Evolutionary conservation across 2,888 invertebrate species (phyloP).

Genomic region (Pheosia gnoma): DNA sequence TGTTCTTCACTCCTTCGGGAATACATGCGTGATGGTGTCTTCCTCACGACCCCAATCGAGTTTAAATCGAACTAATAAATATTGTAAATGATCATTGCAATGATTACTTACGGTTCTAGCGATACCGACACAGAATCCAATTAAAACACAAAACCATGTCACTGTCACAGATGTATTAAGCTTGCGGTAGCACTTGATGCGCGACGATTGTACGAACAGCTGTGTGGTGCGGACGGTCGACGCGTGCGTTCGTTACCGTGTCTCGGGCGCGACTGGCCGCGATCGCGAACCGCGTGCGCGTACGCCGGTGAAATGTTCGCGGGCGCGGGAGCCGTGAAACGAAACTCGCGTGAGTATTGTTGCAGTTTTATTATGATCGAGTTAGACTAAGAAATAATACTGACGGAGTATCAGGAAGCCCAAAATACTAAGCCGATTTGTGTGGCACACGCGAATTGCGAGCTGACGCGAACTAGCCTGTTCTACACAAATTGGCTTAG

Average conservation of each 20-base stretch:
- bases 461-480: too few relatives aligned
- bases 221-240: slow-evolving; percentile 30
- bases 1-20: too few relatives aligned
- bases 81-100: not conserved
- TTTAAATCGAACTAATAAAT: slow-evolving; percentile 6
- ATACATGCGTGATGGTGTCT: slow-evolving; percentile 28
- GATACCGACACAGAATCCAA: slow-evolving; percentile 73
- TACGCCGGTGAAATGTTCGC: slow-evolving; percentile 56
- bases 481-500: too few relatives aligned
- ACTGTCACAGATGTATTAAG: slow-evolving; percentile 72
- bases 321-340: slow-evolving; percentile 45
- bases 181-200: slow-evolving; percentile 53
- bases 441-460: too few relatives aligned
- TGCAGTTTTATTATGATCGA: slow-evolving; percentile 50
- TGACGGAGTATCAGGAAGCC: too few relatives aligned
- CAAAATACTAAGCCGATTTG: too few relatives aligned
- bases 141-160: slow-evolving; percentile 79
- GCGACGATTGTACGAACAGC: slow-evolving; percentile 48
- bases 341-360: slow-evolving; percentile 52
- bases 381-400: slow-evolving; percentile 9
- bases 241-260: slow-evolving; percentile 48
- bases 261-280: slow-evolving; percentile 40
- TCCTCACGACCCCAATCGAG: slow-evolving; percentile 32
- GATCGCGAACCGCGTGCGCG: slow-evolving; percentile 48
- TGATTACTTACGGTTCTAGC: slow-evolving; percentile 67